Conservation (phyloP, 2,797 vertebrate genomes). For the Enteromius trimaculatus region DNA sequence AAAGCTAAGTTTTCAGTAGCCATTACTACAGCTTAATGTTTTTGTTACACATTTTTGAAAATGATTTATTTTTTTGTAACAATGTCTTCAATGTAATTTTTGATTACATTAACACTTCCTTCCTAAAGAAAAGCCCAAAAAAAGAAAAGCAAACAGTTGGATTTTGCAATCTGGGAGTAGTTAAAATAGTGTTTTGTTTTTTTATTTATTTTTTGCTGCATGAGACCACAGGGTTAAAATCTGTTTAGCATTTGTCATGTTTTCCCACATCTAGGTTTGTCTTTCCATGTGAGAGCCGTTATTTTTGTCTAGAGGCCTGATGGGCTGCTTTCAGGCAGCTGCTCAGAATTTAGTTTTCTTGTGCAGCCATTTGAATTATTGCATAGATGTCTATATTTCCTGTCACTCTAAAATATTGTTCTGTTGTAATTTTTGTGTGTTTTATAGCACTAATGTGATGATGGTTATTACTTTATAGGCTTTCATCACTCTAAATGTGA, state of each 20-base stretch:
- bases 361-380: background rate
- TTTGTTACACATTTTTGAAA: background rate
- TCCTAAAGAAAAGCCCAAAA: background rate
- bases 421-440: background rate
- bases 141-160: background rate
- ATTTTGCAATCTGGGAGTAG: background rate
- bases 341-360: background rate
- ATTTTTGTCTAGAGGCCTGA: constrained; percentile 3
- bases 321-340: constrained; percentile 1
- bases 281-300: background rate
- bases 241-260: constrained; percentile 32
- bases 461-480: background rate
- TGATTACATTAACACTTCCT: background rate
- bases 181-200: background rate
- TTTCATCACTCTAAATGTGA: background rate
- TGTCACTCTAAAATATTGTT: background rate
- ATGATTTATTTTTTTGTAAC: background rate
- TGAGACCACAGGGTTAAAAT: background rate
- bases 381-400: background rate
- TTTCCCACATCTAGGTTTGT: constrained; percentile 23
- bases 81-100: background rate
- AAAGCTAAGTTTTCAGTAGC: background rate
- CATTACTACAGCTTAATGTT: background rate
- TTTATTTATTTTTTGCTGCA: background rate
- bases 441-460: background rate